A percentile compares a stretch with the other conserved stretches of the same genome.
phyloP scores from a whole-genome alignment of 2,888 invertebrate genomes.

The Prionchulus punctatus region DNA sequence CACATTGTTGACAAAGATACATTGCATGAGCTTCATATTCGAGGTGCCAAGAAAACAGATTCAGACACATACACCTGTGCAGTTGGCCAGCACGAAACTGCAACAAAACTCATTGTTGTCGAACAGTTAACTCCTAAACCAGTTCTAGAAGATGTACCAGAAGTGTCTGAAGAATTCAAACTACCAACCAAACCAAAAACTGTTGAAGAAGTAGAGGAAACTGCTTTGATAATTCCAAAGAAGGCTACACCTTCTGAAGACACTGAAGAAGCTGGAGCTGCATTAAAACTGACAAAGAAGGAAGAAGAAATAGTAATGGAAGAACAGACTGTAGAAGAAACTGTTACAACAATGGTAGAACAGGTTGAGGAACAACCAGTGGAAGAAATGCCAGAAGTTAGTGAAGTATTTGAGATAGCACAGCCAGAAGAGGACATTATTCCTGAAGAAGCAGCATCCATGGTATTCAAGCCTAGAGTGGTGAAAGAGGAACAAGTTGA shows the following conservation, averaged over 20 bases:
- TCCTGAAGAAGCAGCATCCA: no score
- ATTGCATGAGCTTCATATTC: constrained; percentile 19
- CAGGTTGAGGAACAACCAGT: constrained; percentile 21
- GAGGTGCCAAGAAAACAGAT: constrained; percentile 20
- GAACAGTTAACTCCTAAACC: background rate
- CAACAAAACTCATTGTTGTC: background rate
- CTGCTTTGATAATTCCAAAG: background rate
- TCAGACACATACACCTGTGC: constrained; percentile 18
- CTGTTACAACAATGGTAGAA: no score
- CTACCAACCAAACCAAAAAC: background rate
- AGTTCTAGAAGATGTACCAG: constrained; percentile 35
- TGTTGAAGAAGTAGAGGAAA: background rate
- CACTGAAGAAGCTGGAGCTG: no score
- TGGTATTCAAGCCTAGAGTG: background rate
- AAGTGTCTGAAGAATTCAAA: constrained; percentile 54
- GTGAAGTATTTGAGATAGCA: constrained; percentile 39
- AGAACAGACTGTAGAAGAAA: background rate
- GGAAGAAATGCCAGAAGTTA: constrained; percentile 49
- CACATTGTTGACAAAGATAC: background rate
- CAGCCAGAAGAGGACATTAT: no score
- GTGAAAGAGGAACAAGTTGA: background rate
- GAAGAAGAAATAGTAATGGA: no score
- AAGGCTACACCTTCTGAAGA: constrained; percentile 48
- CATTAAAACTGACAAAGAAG: no score
- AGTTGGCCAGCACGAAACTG: background rate